Evolutionary conservation across 2,888 invertebrate species (phyloP).

Genomic region (Quadroppia sp.): DNA sequence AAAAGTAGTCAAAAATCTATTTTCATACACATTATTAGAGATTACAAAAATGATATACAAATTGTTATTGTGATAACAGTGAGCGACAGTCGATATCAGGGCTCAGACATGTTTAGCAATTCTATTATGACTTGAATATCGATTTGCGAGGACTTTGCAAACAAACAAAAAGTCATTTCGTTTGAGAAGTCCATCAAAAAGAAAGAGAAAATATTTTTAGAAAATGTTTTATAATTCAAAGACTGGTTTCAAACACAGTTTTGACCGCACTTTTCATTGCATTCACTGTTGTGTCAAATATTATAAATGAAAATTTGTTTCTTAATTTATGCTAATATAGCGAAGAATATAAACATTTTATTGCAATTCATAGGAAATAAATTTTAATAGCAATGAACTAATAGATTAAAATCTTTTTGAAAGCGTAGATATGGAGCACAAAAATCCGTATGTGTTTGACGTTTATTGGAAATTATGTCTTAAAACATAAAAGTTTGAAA

Average conservation of each 20-base stretch:
- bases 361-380: conserved; percentile 30
- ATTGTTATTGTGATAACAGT: neutral
- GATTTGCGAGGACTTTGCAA: too few relatives aligned
- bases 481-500: too few relatives aligned
- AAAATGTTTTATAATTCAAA: too few relatives aligned
- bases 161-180: too few relatives aligned
- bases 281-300: too few relatives aligned
- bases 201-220: too few relatives aligned
- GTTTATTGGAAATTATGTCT: neutral
- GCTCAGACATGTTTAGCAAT: too few relatives aligned
- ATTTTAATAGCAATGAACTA: conserved; percentile 21
- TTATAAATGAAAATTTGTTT: too few relatives aligned
- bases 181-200: too few relatives aligned
- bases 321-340: conserved; percentile 9
- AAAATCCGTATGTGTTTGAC: neutral
- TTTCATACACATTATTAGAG: neutral
- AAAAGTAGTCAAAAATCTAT: neutral
- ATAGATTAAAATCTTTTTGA: conserved; percentile 11
- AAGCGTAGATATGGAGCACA: neutral
- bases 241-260: too few relatives aligned
- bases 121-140: too few relatives aligned
- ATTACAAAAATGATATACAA: neutral
- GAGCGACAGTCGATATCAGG: neutral
- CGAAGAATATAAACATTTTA: neutral
- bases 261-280: too few relatives aligned